Base-by-base conservation (phyloP, 2,888 invertebrate genomes). In the Adineta ricciae region DNA sequence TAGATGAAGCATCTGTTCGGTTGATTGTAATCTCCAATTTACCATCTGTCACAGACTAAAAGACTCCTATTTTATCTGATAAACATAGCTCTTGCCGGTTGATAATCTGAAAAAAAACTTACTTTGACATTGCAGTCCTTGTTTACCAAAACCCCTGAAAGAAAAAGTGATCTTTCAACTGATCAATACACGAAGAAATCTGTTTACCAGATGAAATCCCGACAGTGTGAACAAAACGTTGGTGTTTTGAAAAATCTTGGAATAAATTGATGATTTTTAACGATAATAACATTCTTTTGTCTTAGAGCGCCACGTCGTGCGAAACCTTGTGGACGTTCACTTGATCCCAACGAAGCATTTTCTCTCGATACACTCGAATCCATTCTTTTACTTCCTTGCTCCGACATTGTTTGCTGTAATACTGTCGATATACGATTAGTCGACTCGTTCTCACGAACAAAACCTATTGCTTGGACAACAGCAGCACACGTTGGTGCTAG, bases 181-280 rank as follows among this genome's bases (percentile, higher is more conserved):
- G 16, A 0, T 24, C 38, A 36, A 27, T 7, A 38, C 16, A 82
- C 3, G n/a, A 83, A 32, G 78, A 36, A 24, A 36, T 32, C 9
- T 36, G 11, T 14, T 49, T 91, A 97, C 99, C 99, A 99, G 91
- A 99, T 97, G 92, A 99, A 99, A 92, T 99, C 99, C 93, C 99
- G 99, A 94, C 99, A 99, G 92, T 99, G 99, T 88, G 97, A 97
- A 92, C 99, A 99, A 92, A 99, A 99, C 85, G 99, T 99, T 83
- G 99, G 99, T 92, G 99, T 98, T 92, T 99, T 98, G 93, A 99
- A 99, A 93, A 99, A 99, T 87, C 99, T 93, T 88, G 98, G 97
- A 92, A 98, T 96, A 91, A 99, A 99, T 92, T 96, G 96, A 93
- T 99, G 99, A 92, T 96, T 96, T 92, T 99, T 99, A 90, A 99